Evolutionary conservation across 2,797 vertebrate species (phyloP).

Genomic region (Arremon brunneinucha): DNA sequence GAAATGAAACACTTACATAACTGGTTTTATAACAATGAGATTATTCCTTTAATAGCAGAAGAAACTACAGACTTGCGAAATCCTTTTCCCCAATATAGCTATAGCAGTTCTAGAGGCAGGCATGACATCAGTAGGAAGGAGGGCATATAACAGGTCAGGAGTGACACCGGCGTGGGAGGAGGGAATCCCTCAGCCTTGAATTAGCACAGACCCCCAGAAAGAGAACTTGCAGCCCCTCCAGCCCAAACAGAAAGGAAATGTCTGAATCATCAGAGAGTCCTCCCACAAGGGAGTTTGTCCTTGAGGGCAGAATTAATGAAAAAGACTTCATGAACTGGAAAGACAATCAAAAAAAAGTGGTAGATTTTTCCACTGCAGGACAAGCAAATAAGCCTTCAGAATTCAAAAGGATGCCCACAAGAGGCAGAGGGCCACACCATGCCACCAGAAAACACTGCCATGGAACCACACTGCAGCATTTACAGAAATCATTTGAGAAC

Average conservation of each 20-base stretch:
- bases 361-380: background rate
- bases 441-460: background rate
- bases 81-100: background rate
- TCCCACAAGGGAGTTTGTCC: background rate
- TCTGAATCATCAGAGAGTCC: background rate
- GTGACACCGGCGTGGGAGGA: background rate
- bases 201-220: background rate
- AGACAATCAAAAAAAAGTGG: background rate
- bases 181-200: background rate
- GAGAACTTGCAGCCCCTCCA: background rate
- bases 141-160: background rate
- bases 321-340: background rate
- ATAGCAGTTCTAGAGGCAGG: background rate
- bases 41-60: conserved; percentile 7
- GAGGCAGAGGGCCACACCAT: background rate
- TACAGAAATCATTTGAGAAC: background rate
- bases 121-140: background rate
- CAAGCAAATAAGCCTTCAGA: background rate
- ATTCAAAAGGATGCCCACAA: background rate
- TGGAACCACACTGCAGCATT: rapidly evolving
- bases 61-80: background rate
- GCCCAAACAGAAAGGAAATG: background rate
- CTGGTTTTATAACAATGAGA: conserved; percentile 31
- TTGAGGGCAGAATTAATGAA: background rate
- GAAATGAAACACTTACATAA: conserved; percentile 45